These are phyloP conservation scores for Epinotia bilunana DNA, from an alignment of 2,888 invertebrate genomes.

Conservation along the genomic window DNA sequence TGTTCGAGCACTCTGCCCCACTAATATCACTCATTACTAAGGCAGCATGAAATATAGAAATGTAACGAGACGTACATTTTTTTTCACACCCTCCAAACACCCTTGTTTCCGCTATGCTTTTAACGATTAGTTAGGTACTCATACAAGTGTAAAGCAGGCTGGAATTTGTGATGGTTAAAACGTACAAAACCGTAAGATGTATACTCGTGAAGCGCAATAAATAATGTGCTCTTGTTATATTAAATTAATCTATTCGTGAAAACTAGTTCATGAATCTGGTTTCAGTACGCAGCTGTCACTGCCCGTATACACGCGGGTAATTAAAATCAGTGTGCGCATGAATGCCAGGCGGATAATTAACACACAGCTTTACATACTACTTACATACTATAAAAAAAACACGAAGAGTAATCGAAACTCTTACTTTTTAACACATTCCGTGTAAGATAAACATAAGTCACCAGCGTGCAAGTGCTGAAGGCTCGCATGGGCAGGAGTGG, in stretches of 20 bases:
- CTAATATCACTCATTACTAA: no score
- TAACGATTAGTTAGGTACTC: no score
- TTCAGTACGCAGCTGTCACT: constrained; percentile 39
- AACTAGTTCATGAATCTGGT: constrained; percentile 39
- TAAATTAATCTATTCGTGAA: constrained; percentile 37
- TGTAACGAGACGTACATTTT: no score
- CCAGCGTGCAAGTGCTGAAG: not conserved
- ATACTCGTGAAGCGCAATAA: not conserved
- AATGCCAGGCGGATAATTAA: constrained; percentile 41
- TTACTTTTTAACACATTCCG: constrained; percentile 36
- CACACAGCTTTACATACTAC: constrained; percentile 8
- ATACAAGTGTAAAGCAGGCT: not conserved
- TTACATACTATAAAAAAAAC: no score
- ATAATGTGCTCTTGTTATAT: constrained; percentile 25
- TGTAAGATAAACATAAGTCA: constrained; percentile 9
- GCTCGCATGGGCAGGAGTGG: constrained; percentile 15
- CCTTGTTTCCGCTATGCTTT: no score
- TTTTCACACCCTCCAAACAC: no score
- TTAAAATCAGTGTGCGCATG: constrained; percentile 32
- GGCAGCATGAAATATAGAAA: no score
- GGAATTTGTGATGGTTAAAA: not conserved
- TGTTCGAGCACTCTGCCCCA: no score
- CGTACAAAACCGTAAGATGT: constrained; percentile 7
- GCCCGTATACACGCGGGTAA: constrained; percentile 32
- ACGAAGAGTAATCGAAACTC: constrained; percentile 29